A percentile compares a stretch with the other conserved stretches of the same genome.
Evolutionary conservation across 1,140 invertebrate genomes (phyloP).

Genomic region (Drosophila sturtevanti): DNA sequence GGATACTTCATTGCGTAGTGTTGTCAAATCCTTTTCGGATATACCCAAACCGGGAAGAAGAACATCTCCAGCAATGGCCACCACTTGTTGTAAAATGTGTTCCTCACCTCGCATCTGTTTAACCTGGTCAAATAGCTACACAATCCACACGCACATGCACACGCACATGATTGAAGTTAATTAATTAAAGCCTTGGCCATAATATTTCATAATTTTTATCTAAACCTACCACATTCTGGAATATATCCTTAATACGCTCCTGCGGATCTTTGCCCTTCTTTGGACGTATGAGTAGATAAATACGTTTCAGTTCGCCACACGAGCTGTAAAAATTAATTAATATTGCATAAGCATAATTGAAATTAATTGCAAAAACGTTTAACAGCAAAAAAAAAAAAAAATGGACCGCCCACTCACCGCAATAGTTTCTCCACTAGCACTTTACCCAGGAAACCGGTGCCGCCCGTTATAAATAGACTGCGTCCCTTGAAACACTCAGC

Average conservation of each 20-base stretch:
- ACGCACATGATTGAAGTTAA: neutral
- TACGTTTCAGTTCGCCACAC: slow-evolving; percentile 86
- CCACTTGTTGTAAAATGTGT: slow-evolving; percentile 87
- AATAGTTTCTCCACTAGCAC: slow-evolving; percentile 94
- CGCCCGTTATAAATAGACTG: slow-evolving; percentile 86
- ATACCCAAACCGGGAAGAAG: slow-evolving; percentile 89
- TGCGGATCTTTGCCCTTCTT: slow-evolving; percentile 91
- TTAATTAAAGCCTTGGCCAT: slow-evolving; percentile 27
- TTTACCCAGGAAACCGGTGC: slow-evolving; percentile 94
- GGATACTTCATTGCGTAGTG: slow-evolving; percentile 88
- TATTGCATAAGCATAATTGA: slow-evolving; percentile 58
- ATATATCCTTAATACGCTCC: slow-evolving; percentile 87
- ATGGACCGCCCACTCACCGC: slow-evolving; percentile 80
- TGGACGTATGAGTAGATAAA: slow-evolving; percentile 90
- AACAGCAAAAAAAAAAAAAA: neutral
- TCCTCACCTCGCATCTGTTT: slow-evolving; percentile 85
- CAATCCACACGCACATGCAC: slow-evolving; percentile 18
- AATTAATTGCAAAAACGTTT: slow-evolving; percentile 63
- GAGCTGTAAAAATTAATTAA: slow-evolving; percentile 77
- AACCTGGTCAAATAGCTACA: slow-evolving; percentile 90
- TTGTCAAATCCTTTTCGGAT: slow-evolving; percentile 86
- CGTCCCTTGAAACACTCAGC: slow-evolving; percentile 84
- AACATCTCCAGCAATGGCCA: slow-evolving; percentile 91
- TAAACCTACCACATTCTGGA: slow-evolving; percentile 85
- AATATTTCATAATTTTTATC: slow-evolving; percentile 45